phyloP scores from a whole-genome alignment of 2,888 invertebrate genomes.

The Nowickia ferox region DNA sequence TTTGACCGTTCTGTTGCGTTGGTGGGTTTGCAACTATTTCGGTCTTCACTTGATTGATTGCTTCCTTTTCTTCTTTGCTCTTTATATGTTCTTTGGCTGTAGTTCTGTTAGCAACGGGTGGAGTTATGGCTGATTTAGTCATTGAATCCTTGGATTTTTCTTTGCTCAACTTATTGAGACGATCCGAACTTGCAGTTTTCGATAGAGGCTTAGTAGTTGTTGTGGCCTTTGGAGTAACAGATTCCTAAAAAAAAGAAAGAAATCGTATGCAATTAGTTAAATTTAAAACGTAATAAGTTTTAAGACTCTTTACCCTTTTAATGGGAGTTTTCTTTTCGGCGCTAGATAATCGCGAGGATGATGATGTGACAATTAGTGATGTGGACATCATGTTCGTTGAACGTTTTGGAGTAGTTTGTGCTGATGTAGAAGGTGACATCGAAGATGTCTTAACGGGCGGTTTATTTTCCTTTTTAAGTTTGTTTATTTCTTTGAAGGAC shows the following conservation, averaged over 20 bases:
- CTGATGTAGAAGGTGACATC: conserved; percentile 78
- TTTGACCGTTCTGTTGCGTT: conserved; percentile 74
- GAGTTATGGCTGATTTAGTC: conserved; percentile 77
- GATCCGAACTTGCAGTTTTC: conserved; percentile 76
- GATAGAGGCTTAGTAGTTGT: conserved; percentile 77
- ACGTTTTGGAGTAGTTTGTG: conserved; percentile 83
- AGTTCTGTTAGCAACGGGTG: conserved; percentile 68
- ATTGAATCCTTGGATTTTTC: conserved; percentile 76
- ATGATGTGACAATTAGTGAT: conserved; percentile 80
- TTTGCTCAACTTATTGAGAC: conserved; percentile 74
- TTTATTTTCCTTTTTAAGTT: conserved; percentile 83
- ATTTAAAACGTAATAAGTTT: background rate
- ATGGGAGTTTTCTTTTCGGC: conserved; percentile 81
- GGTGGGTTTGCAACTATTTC: conserved; percentile 75
- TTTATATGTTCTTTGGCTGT: conserved; percentile 76
- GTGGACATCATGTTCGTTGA: conserved; percentile 81
- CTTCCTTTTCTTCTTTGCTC: conserved; percentile 83
- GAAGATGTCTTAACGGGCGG: conserved; percentile 83
- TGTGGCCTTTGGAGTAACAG: conserved; percentile 76
- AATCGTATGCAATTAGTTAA: background rate
- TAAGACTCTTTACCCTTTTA: conserved; percentile 77
- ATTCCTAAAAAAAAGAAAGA: conserved; percentile 73
- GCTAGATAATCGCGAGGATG: conserved; percentile 79
- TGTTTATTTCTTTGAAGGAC: conserved; percentile 78
- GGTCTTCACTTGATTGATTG: conserved; percentile 81